phyloP scores from a whole-genome alignment of 2,113 vertebrate species.

The Acinonyx jubatus region DNA sequence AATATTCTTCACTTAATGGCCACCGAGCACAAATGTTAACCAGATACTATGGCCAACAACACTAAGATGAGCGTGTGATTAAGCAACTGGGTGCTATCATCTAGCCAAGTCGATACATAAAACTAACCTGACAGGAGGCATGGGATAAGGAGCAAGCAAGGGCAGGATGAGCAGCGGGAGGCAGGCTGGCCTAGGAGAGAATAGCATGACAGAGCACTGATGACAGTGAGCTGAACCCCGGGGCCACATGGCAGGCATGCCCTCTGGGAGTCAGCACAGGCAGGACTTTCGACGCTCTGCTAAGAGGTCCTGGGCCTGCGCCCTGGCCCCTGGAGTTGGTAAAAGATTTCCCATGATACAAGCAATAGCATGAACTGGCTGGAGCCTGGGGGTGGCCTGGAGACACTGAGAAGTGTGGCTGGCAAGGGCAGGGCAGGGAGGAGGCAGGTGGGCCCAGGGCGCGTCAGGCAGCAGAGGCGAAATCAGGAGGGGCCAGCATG shows the following conservation, averaged over 20 bases:
- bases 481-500: not conserved
- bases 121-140: not conserved
- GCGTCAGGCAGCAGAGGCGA: not conserved
- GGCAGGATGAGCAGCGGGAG: not conserved
- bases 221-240: fast-evolving
- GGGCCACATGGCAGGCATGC: fast-evolving
- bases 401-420: not conserved
- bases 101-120: not conserved
- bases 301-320: not conserved
- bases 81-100: not conserved
- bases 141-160: not conserved
- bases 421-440: not conserved
- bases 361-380: not conserved
- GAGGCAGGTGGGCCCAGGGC: not conserved
- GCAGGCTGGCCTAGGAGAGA: not conserved
- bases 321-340: not conserved
- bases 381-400: not conserved
- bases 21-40: not conserved
- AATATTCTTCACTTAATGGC: not conserved
- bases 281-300: not conserved
- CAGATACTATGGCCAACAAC: not conserved
- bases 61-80: not conserved
- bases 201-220: not conserved
- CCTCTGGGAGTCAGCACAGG: fast-evolving
- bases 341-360: not conserved